Percentiles rank a stretch among this genome's conserved stretches.
Evolutionary conservation across 2,113 vertebrate genomes (phyloP).

Genomic region (Scytalopus superciliaris): DNA sequence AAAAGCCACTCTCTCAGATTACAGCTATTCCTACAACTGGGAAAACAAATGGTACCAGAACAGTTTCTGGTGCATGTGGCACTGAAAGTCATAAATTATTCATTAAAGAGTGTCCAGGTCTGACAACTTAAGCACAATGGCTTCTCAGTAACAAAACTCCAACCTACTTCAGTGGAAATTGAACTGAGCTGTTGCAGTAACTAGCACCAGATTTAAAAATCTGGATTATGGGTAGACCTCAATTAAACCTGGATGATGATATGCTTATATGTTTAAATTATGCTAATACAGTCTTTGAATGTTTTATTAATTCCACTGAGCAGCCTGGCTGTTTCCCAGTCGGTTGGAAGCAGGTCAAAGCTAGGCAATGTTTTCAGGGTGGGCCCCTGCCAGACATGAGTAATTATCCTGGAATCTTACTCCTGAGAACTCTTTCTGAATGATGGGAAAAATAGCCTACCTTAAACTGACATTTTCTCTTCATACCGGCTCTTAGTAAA

Average conservation of each 20-base stretch:
- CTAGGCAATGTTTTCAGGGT: not conserved
- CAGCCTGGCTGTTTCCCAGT: not conserved
- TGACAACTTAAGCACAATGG: not conserved
- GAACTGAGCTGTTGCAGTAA: not conserved
- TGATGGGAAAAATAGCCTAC: not conserved
- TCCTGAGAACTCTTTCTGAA: conserved; percentile 17
- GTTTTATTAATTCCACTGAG: conserved; percentile 12
- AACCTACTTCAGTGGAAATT: not conserved
- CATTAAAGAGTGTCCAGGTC: not conserved
- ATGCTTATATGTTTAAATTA: not conserved
- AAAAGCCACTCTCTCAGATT: not conserved
- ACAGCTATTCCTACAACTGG: not conserved
- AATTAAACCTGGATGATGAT: not conserved
- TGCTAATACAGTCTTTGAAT: not conserved
- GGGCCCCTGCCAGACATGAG: not conserved
- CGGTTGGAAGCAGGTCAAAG: not conserved
- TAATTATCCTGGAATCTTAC: not conserved
- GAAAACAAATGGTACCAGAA: not conserved
- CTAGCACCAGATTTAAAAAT: not conserved
- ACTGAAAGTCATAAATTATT: not conserved
- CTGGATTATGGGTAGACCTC: not conserved
- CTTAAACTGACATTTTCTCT: not conserved
- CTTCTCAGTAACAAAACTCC: not conserved
- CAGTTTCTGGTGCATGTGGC: not conserved
- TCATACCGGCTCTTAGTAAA: not conserved